Evolutionary conservation across 1,140 invertebrate species (phyloP), one percentile per base, ranked within the genome.

Genomic region (Hyphantria cunea): DNA sequence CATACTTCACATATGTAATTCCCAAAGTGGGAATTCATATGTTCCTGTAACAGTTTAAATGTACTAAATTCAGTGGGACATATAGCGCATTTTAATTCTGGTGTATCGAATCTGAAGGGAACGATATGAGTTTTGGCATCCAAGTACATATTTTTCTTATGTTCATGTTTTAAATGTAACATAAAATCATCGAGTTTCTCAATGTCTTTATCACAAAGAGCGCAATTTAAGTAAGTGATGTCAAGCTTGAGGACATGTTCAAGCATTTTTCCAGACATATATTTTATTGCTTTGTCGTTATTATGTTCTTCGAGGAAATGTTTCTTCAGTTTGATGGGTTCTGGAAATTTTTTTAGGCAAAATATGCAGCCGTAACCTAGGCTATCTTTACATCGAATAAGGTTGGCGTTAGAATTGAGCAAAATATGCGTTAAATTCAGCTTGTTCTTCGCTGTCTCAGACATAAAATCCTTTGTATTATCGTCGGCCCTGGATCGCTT

Each of bases 1-100:
- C 96, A 97, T 6, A 95, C 91, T 50, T 95, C 94, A 71, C 96
- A 97, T 59, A 95, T 92, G 72, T 95, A 96, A 31, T 78, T 84
- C 12, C 75, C 75, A 13, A 82, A 86, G 62, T 92, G 91, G 0
- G 80, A 68, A 32, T 83, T 82, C 82, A 90, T 84, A 14, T 92
- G 92, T 14, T 82, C 78, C 11, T 85, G 72, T 10, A 92, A 50
- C 11, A 85, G 78, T 54, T 86, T 81, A 12, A 89, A 86, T 0
- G 77, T 88, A 9, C 74, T 62, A 52, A 89, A 80, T 11, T 84
- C 81, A 6, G 81, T 79, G 0, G 78, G 72, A 51, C 91, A 92
- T 0, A 92, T 54, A 0, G 73, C 67, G 47, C 91, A 92, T 14
- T 75, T 58, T 0, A 86, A 52, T 51, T 78, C 72, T 4, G 78